Percentiles rank a stretch among this genome's conserved stretches.
Conservation (phyloP, 1,140 invertebrate genomes). For the Diprion similis region DNA sequence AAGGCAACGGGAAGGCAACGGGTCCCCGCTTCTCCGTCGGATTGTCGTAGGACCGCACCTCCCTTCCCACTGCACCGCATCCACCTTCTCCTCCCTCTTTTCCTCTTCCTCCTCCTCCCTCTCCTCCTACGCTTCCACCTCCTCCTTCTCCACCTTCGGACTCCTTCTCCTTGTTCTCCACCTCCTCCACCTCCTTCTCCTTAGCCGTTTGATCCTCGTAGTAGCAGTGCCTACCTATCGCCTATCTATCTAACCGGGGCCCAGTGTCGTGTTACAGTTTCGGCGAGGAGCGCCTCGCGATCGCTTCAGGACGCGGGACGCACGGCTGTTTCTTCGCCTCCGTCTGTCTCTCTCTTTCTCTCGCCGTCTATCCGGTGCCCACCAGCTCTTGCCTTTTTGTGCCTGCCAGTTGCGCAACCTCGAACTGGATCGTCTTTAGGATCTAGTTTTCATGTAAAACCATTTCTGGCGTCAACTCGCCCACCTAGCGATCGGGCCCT, state of each 20-base stretch:
- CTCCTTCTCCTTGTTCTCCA: constrained; percentile 7
- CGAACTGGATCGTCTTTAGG: not conserved
- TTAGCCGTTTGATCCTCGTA: constrained; percentile 9
- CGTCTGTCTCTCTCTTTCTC: not conserved
- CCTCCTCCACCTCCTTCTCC: constrained; percentile 20
- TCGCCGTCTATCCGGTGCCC: not conserved
- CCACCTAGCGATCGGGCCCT: no score
- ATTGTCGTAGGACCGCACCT: constrained; percentile 11
- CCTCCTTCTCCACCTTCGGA: constrained; percentile 18
- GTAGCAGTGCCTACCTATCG: not conserved
- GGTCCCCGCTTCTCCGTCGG: not conserved
- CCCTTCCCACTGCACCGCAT: constrained; percentile 23
- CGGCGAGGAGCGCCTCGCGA: not conserved
- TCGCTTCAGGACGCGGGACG: not conserved
- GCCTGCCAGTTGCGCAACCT: not conserved
- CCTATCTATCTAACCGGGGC: not conserved
- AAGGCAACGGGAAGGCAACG: not conserved
- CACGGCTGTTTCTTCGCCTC: constrained; percentile 10
- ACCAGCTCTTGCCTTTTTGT: not conserved
- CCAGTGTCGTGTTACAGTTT: constrained; percentile 5
- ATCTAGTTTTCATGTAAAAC: not conserved
- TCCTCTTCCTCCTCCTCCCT: constrained; percentile 22
- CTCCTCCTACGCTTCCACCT: constrained; percentile 24
- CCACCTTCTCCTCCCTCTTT: constrained; percentile 19
- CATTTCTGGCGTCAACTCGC: no score